phyloP scores from a whole-genome alignment of 2,113 vertebrate genomes.

The Mystacornis crossleyi region DNA sequence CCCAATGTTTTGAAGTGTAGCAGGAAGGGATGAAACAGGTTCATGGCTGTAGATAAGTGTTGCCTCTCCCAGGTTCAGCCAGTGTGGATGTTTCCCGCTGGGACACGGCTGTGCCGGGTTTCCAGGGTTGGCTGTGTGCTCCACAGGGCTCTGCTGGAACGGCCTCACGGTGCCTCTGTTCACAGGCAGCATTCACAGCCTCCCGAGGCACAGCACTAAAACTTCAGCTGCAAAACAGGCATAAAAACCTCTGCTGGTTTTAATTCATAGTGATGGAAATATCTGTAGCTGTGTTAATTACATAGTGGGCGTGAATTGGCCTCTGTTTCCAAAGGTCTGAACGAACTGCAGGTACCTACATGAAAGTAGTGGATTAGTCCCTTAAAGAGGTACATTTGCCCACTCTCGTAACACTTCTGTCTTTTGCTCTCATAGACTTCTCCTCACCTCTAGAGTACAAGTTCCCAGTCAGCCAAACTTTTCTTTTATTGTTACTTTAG shows the following conservation, averaged over 20 bases:
- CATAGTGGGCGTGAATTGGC: not conserved
- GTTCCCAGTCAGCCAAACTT: slow-evolving; percentile 77
- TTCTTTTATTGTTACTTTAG: slow-evolving; percentile 90
- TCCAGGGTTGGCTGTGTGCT: fast-evolving
- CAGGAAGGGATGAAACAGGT: not conserved
- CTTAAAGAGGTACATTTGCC: not conserved
- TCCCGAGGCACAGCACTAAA: not conserved
- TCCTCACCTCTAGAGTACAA: slow-evolving; percentile 12
- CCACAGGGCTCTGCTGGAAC: not conserved
- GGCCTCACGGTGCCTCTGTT: not conserved
- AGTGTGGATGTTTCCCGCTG: fast-evolving
- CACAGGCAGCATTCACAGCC: not conserved
- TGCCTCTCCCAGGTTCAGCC: not conserved
- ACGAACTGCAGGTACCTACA: not conserved
- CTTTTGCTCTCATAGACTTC: not conserved
- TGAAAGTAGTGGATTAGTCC: not conserved
- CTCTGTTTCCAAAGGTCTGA: not conserved
- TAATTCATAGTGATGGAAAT: not conserved
- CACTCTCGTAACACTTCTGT: not conserved
- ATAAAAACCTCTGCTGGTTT: not conserved
- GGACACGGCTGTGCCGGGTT: fast-evolving
- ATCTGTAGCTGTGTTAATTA: not conserved
- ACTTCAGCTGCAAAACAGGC: not conserved
- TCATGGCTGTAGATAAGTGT: not conserved
- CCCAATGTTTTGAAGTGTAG: not conserved